Evolutionary conservation across 2,888 invertebrate species (phyloP), one percentile per base, ranked within the genome.

Genomic region (Galerucella nymphaeae): DNA sequence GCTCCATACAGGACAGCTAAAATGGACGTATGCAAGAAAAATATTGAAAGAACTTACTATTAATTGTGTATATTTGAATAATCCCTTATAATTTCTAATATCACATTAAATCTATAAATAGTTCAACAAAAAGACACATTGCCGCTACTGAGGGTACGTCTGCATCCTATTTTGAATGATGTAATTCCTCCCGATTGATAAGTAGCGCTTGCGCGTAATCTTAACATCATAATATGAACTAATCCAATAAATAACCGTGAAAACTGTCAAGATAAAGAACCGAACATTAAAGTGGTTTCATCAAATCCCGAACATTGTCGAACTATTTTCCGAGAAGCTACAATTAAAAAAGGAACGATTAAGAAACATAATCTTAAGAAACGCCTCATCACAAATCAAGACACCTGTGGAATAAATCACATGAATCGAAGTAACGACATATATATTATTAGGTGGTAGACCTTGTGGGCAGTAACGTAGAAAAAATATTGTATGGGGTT

Each of bases 361-460:
- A 84, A 84, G 83, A 83, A 83, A 82, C 82, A 81, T 53, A 80
- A 82, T 82, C 81, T 81, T 77, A 48, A 71, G 80, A 80, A 83
- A 83, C 83, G 83, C 82, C 83, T 82, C 83, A 78, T 84, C 85
- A 86, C 86, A 85, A 85, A 86, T 85, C 86, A 85, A 83, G 77
- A 81, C 85, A 83, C 82, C 84, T 84, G 84, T 79, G 77, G 72
- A 79, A 83, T 85, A 85, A 85, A 85, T 85, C 84, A 85, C 82
- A 75, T 58, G 77, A 70, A 80, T 80, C 77, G 71, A 75, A 74
- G 71, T 72, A 76, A 76, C 76, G 79, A 80, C 78, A 79, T 77
- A 79, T 77, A 77, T 77, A 78, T 80, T 78, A 80, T 80, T 79
- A 79, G 76, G 78, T 78, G 78, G 79, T 78, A 78, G 78, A 78